Evolutionary conservation across 1,140 invertebrate species (phyloP).

Genomic region (Chrysoperla carnea): DNA sequence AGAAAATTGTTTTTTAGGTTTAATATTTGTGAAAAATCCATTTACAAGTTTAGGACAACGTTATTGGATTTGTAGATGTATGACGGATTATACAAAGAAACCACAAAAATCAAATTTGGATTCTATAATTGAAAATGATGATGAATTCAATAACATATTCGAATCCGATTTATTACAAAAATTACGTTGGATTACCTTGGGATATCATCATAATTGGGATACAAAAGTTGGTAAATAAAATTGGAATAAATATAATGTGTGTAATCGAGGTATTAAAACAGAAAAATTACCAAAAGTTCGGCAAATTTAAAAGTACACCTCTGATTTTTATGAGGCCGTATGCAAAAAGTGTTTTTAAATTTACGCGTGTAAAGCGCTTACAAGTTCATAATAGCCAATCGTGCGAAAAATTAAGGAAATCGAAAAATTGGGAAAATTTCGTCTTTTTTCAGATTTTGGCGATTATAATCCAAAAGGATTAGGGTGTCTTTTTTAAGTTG

Average conservation of each 20-base stretch:
- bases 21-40: constrained; percentile 69
- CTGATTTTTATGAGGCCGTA: too few relatives aligned
- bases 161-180: constrained; percentile 30
- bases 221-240: constrained; percentile 47
- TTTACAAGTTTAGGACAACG: constrained; percentile 59
- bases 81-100: constrained; percentile 53
- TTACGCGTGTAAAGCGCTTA: too few relatives aligned
- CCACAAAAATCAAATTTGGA: constrained; percentile 70
- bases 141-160: constrained; percentile 17
- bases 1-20: constrained; percentile 26
- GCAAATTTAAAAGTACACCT: too few relatives aligned
- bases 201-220: constrained; percentile 93
- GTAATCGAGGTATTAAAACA: too few relatives aligned
- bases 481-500: too few relatives aligned
- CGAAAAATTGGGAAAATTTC: too few relatives aligned
- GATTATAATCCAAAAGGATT: too few relatives aligned
- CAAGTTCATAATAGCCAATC: too few relatives aligned
- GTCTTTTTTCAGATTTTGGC: too few relatives aligned
- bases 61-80: constrained; percentile 64
- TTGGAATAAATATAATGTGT: not conserved
- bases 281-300: too few relatives aligned
- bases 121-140: constrained; percentile 24
- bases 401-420: too few relatives aligned
- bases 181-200: constrained; percentile 79
- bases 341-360: too few relatives aligned